These are phyloP conservation scores for Leguminivora glycinivorella DNA, from an alignment of 1,140 invertebrate genomes.

Conservation along the genomic window DNA sequence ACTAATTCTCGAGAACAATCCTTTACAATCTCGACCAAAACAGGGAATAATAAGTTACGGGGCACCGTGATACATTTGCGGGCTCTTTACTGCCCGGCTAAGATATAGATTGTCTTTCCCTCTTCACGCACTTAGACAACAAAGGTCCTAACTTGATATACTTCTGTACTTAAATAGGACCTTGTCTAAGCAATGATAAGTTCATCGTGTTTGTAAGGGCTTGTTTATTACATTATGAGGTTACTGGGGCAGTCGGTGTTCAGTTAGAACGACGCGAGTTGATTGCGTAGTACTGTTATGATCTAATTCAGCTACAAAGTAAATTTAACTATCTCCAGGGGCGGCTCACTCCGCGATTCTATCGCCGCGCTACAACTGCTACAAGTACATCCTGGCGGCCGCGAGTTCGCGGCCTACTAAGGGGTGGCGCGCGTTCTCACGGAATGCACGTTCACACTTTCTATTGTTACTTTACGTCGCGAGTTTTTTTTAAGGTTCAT, in stretches of 20 bases:
- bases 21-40: constrained; percentile 10
- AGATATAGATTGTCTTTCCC: constrained; percentile 24
- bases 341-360: no score
- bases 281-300: not conserved
- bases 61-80: constrained; percentile 13
- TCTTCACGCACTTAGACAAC: not conserved
- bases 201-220: not conserved
- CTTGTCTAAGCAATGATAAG: not conserved
- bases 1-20: not conserved
- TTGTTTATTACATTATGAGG: constrained; percentile 1
- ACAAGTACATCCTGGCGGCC: no score
- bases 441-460: no score
- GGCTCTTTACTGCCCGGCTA: not conserved
- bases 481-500: no score
- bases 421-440: no score
- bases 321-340: not conserved
- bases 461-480: no score
- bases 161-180: not conserved
- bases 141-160: not conserved
- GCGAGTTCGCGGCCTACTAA: no score
- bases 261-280: not conserved
- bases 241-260: not conserved
- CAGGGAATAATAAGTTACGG: constrained; percentile 19
- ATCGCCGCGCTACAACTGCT: no score
- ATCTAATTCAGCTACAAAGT: not conserved